Base-by-base conservation (phyloP, 1,140 invertebrate genomes). In the Tyrophagus putrescentiae region DNA sequence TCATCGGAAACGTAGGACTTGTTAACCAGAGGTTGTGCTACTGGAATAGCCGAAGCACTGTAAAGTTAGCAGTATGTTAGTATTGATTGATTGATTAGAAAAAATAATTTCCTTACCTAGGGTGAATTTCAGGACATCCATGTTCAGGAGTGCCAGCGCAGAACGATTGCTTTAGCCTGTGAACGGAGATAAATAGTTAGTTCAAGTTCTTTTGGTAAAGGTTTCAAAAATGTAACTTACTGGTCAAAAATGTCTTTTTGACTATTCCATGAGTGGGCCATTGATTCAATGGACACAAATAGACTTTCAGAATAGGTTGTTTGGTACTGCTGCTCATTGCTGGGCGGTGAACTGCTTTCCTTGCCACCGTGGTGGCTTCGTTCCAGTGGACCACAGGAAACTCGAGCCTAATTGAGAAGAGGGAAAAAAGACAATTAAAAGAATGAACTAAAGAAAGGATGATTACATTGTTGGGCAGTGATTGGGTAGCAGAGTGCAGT, bases 321-420 rank as follows among this genome's bases (percentile, higher is more conserved):
- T n/a, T n/a, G n/a, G n/a, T 13, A 23, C 31, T 50, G 44, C n/a
- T 48, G 44, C n/a, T n/a, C 11, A 16, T 50, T 9, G 28, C 28
- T 7, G 7, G 41, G 4, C 2, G 41, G 1, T 5, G 25, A 21
- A 42, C 18, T 5, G 2, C 18, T 42, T 4, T 23, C 41, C 2
- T n/a, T 23, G 41, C 21, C 7, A 48, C 48, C 31, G 5, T 11
- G 52, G 28, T 27, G 25, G 3, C 39, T 9, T 54, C 52, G 1
- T 25, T 54, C 39, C 13, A 54, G n/a, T 54, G 52, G 25, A 13
- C 52, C 52, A 54, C 52, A 54, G 13, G 52, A 13, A 28, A 54
- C 27, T 32, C 52, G 52, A 54, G 52, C 28, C 52, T 54, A 54
- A 4, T 16, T n/a, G 6, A 21, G 25, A 42, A 42, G 18, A 42